Percentiles rank a stretch among this genome's conserved stretches.
phyloP scores from a whole-genome alignment of 2,797 vertebrate genomes.

The Ispidina lecontei region DNA sequence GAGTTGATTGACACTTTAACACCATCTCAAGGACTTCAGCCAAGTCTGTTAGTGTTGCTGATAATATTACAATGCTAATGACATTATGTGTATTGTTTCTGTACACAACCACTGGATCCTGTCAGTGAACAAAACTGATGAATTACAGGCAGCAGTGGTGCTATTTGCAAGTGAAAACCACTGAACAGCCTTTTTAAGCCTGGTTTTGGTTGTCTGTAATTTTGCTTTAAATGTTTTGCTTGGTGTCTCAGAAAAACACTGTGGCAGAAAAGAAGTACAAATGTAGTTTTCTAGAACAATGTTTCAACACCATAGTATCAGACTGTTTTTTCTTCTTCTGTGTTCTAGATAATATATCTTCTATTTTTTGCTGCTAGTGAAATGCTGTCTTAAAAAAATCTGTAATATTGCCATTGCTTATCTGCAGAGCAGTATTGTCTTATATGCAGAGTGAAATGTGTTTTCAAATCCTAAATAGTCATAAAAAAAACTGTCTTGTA shows the following conservation, averaged over 20 bases:
- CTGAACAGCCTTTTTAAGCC: neutral
- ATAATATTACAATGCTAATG: neutral
- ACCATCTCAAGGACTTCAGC: neutral
- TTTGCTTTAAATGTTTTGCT: neutral
- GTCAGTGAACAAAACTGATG: neutral
- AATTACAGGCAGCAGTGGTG: neutral
- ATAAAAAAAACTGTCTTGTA: neutral
- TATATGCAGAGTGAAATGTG: neutral
- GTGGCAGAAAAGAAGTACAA: neutral
- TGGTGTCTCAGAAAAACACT: neutral
- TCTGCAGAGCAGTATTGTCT: neutral
- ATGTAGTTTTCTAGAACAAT: neutral
- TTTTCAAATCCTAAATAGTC: neutral
- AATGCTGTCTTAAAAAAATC: neutral
- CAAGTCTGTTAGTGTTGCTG: neutral
- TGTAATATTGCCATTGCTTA: neutral
- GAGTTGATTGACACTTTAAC: neutral
- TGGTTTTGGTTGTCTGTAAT: neutral
- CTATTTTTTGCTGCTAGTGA: neutral
- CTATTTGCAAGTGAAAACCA: neutral
- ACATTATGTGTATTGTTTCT: neutral
- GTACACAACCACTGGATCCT: neutral
- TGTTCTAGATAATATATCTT: neutral
- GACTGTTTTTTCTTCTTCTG: neutral
- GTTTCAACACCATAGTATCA: neutral